Percentiles rank a stretch among this genome's conserved stretches.
Evolutionary conservation across 2,113 vertebrate species (phyloP).

Genomic region (Paradoxurus hermaphroditus): DNA sequence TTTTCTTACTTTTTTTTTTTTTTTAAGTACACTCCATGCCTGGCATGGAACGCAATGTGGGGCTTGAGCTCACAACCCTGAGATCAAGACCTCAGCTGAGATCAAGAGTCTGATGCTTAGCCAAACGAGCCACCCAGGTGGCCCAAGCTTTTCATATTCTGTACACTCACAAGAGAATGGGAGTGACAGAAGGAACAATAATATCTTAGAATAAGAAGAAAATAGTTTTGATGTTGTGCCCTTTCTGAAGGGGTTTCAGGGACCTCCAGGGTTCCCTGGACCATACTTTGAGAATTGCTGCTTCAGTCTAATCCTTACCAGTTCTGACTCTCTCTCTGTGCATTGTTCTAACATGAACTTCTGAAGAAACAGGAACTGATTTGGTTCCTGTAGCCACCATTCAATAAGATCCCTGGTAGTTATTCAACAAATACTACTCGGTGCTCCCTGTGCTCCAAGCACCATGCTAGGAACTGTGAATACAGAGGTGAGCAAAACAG

Average conservation of each 20-base stretch:
- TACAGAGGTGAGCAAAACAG: neutral
- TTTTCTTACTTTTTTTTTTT: neutral
- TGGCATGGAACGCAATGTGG: too few relatives aligned
- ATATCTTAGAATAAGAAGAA: neutral
- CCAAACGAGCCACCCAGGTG: too few relatives aligned
- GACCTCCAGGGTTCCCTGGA: neutral
- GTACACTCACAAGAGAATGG: neutral
- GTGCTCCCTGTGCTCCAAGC: neutral
- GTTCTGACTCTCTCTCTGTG: neutral
- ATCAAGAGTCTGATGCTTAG: too few relatives aligned
- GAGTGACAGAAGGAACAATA: neutral
- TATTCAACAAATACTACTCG: neutral
- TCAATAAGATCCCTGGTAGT: neutral
- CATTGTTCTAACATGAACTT: neutral
- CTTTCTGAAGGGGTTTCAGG: neutral
- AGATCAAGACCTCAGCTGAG: too few relatives aligned
- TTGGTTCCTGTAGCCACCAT: neutral
- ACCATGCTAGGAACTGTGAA: neutral
- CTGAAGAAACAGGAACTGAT: neutral
- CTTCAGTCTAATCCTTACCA: neutral
- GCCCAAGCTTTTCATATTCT: neutral
- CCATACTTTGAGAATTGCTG: neutral
- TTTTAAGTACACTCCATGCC: too few relatives aligned
- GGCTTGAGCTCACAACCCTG: too few relatives aligned
- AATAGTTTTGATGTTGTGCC: neutral